Percentiles rank a stretch among this genome's conserved stretches.
Evolutionary conservation across 2,888 invertebrate species (phyloP).

Genomic region (Macrosoma leucophasiata): DNA sequence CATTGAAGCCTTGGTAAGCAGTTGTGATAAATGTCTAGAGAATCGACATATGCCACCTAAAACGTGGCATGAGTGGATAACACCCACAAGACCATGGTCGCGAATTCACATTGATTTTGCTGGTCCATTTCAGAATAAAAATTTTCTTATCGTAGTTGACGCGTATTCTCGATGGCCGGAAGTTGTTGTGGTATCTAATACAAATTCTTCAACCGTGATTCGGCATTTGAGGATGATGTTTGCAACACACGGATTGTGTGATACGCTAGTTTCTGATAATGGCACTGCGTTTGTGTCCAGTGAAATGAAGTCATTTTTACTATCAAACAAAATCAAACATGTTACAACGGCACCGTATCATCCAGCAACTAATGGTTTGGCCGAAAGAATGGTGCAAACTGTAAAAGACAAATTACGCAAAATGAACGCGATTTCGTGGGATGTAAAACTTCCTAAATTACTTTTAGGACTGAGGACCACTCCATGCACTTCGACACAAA

Average conservation of each 20-base stretch:
- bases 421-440: conserved; percentile 10
- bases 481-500: conserved; percentile 17
- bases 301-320: conserved; percentile 19
- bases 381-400: conserved; percentile 21
- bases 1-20: conserved; percentile 4
- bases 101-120: conserved; percentile 19
- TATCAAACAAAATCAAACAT: conserved; percentile 16
- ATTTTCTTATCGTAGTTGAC: conserved; percentile 18
- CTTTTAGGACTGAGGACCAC: conserved; percentile 15
- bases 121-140: conserved; percentile 18
- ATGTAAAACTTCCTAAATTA: conserved; percentile 16
- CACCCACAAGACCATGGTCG: conserved; percentile 17
- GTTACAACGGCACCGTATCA: conserved; percentile 19
- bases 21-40: conserved; percentile 1
- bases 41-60: conserved; percentile 14
- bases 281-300: conserved; percentile 15
- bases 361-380: conserved; percentile 21
- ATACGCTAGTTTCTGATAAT: conserved; percentile 12
- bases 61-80: conserved; percentile 14
- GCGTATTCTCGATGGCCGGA: conserved; percentile 19
- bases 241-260: conserved; percentile 16
- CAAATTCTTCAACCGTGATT: conserved; percentile 12
- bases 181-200: conserved; percentile 11
- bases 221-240: conserved; percentile 8
- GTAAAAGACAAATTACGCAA: conserved; percentile 20